Evolutionary conservation across 2,113 vertebrate genomes (phyloP), one percentile per base, ranked within the genome.

Genomic region (Gallinago undulata): DNA sequence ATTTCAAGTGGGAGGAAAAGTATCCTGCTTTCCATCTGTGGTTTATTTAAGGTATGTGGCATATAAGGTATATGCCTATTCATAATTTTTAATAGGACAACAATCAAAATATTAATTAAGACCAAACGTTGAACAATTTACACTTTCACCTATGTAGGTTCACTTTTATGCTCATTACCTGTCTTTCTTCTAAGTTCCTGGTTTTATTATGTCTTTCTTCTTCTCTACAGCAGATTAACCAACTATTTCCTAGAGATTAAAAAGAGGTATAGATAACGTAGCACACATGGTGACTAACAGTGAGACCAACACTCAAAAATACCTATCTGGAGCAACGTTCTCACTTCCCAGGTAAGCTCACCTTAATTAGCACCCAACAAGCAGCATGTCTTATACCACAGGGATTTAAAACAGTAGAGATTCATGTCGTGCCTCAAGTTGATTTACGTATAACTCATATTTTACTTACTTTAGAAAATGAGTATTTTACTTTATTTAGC

Each of bases 401-500:
- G 69, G 53, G 66, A 91, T 76, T 92, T 57, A 50, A 94, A 92
- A 10, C 24, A 68, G 41, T 8, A 79, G 73, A 76, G 81, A 83
- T 30, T 51, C 50, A 41, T 18, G 30, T 56, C 63, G 55, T 63
- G 35, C 51, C 60, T 95, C 47, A 55, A 77, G 62, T 13, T 83
- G 77, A 89, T 88, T 93, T 93, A 83, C 2, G 3, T 25, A 6
- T 8, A 81, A 75, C 23, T 56, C 72, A 75, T 82, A 72, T 66
- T 81, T 93, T 85, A 92, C 93, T 96, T 95, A 91, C 74, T 84
- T 83, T 53, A 57, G 73, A 79, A 90, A 96, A 96, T 50, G 5
- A 39, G 23, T 63, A 27, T 82, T 94, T 92, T 85, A 50, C 45
- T 88, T 14, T 67, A 22, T 92, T 92, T 84, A 89, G 57, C 84